Evolutionary conservation across 2,797 vertebrate genomes (phyloP).

Genomic region (Pipistrellus pygmaeus): DNA sequence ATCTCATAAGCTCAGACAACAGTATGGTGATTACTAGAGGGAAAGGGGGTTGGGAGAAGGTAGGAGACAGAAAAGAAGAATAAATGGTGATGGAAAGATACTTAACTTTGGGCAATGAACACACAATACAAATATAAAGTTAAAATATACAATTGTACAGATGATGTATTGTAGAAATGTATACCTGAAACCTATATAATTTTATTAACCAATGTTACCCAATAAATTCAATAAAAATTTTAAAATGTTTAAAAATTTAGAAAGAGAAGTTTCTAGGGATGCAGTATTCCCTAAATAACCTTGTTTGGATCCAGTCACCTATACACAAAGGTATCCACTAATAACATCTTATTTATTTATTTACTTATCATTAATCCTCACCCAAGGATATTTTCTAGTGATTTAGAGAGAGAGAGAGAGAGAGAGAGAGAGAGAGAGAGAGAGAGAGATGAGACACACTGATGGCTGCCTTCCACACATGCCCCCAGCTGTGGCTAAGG

Average conservation of each 20-base stretch:
- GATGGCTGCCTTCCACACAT: no score
- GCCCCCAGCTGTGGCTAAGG: no score
- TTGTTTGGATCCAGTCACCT: slow-evolving; percentile 39
- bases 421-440: no score
- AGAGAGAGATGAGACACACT: no score
- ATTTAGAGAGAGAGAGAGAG: no score
- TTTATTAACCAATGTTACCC: background rate
- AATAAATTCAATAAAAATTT: background rate
- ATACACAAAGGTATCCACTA: background rate
- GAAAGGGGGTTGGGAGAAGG: background rate
- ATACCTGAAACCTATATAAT: background rate
- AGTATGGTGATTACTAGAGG: background rate
- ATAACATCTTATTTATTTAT: background rate
- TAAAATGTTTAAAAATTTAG: background rate
- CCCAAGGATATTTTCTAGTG: no score
- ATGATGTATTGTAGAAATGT: background rate
- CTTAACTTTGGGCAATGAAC: background rate
- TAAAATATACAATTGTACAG: background rate
- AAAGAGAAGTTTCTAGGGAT: background rate
- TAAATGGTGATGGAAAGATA: background rate
- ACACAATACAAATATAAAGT: background rate
- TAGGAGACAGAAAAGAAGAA: background rate
- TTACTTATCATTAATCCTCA: no score
- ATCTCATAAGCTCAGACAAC: background rate
- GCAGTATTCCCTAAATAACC: background rate